phyloP scores from a whole-genome alignment of 2,888 invertebrate genomes.

The Plebejus argus region DNA sequence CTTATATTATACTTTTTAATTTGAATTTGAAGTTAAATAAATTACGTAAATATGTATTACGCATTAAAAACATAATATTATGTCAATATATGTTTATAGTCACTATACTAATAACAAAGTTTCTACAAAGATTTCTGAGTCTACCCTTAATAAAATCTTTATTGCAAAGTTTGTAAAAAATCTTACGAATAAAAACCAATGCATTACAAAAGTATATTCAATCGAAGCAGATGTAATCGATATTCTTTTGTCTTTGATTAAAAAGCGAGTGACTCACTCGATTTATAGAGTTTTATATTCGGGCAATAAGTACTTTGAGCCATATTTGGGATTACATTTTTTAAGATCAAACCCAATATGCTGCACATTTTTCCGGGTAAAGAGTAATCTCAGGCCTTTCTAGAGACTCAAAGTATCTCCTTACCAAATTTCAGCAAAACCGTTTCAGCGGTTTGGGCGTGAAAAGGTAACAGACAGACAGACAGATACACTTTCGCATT shows the following conservation, averaged over 20 bases:
- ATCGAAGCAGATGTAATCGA: background rate
- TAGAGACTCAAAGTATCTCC: too few species aligned
- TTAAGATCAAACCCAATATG: background rate
- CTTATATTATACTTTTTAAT: too few species aligned
- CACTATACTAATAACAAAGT: background rate
- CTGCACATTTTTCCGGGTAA: too few species aligned
- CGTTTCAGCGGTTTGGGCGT: too few species aligned
- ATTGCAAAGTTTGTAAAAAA: background rate
- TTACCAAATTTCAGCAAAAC: too few species aligned
- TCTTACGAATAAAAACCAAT: background rate
- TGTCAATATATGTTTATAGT: too few species aligned
- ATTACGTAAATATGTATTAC: too few species aligned
- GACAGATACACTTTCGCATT: too few species aligned
- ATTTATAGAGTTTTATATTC: background rate
- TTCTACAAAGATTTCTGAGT: background rate
- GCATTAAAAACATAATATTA: background rate
- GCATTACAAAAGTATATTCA: background rate
- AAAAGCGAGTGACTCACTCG: background rate
- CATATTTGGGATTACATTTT: background rate
- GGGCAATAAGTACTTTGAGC: background rate
- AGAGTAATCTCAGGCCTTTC: too few species aligned
- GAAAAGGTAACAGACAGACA: too few species aligned
- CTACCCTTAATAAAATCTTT: background rate
- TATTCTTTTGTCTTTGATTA: slow-evolving; percentile 1
- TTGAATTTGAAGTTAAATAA: too few species aligned